Evolutionary conservation across 2,797 vertebrate genomes (phyloP).

Genomic region (Alca torda): DNA sequence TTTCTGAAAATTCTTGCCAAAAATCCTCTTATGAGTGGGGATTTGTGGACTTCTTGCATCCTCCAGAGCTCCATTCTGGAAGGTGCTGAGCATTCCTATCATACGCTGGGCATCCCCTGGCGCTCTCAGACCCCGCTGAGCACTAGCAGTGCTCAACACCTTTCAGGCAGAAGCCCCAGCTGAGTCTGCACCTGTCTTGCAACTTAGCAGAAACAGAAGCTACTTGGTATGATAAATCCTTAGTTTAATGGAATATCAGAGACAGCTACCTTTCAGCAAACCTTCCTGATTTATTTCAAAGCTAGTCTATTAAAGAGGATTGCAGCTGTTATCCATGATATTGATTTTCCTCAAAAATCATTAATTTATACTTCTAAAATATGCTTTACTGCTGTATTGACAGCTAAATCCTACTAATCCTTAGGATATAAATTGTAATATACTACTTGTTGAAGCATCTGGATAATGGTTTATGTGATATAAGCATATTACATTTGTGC

Average conservation of each 20-base stretch:
- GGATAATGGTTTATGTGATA: not conserved
- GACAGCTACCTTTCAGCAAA: conserved; percentile 22
- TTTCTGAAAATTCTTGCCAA: not conserved
- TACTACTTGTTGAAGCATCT: not conserved
- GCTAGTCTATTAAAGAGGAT: not conserved
- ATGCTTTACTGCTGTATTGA: not conserved
- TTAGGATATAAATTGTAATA: not conserved
- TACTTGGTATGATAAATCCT: not conserved
- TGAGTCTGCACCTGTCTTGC: not conserved
- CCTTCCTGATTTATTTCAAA: conserved; percentile 16
- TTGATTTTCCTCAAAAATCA: conserved; percentile 18
- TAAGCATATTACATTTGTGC: not conserved
- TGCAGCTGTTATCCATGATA: not conserved
- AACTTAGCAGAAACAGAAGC: not conserved
- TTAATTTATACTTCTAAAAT: not conserved
- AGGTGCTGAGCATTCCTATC: not conserved
- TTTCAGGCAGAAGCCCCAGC: not conserved
- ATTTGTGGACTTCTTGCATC: not conserved
- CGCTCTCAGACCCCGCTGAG: not conserved
- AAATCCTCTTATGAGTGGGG: not conserved
- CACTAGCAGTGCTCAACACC: not conserved
- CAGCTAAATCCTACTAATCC: not conserved
- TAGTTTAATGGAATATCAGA: not conserved
- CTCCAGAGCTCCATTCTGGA: not conserved
- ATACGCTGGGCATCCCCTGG: not conserved